Base-by-base conservation (phyloP, 1,140 invertebrate species). In the Cherax quadricarinatus region DNA sequence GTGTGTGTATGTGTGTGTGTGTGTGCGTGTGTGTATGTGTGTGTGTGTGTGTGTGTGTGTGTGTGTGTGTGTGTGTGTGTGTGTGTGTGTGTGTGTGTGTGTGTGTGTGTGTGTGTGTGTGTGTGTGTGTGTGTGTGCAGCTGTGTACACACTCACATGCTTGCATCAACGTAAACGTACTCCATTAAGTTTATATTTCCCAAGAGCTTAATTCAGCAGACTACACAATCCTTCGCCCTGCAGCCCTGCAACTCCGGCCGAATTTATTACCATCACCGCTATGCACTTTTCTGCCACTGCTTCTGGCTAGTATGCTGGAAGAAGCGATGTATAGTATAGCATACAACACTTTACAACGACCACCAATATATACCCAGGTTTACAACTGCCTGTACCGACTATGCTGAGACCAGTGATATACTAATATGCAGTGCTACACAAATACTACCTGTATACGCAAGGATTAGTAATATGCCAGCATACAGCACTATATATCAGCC, bases 101-200 rank as follows among this genome's bases (percentile, higher is more conserved):
- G 70, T 73, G 70, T 73, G 70, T 73, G 70, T 73, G 70, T 75
- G 70, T 75, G 70, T 75, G 70, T 75, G 70, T 75, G 70, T 75
- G 70, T 75, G 70, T 75, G 70, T 75, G 70, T 75, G 70, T 75
- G 70, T 75, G 70, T 6, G 70, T 6, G 24, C 24, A n/a, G 4
- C 2, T 5, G 70, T 30, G 9, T 60, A 60, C 57, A 60, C 62
- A n/a, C 18, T 10, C 24, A 75, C 24, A 30, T 12, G 6, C 70
- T 12, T 75, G 70, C 21, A 41, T 75, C n/a, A 75, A 75, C 6
- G 24, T 75, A 30, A 75, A 75, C 70, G 24, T n/a, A 75, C 24
- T 75, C 70, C 70, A 75, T 75, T 75, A 75, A 5, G 1, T 24
- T 75, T 75, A 75, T 30, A 75, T 75, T 75, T 75, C 70, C 70